phyloP scores from a whole-genome alignment of 1,140 invertebrate species.

The Diabrotica undecimpunctata region DNA sequence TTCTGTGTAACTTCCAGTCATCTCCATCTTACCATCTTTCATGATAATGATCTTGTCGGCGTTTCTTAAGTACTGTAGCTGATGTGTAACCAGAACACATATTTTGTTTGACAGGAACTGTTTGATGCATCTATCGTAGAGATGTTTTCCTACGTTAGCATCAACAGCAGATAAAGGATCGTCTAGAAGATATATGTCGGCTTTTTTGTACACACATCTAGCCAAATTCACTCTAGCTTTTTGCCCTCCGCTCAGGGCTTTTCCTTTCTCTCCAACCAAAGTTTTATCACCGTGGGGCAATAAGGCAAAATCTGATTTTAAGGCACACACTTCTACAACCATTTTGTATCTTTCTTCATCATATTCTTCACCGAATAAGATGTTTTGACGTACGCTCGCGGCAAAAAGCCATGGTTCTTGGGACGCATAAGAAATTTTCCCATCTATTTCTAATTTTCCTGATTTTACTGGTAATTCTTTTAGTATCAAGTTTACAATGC shows the following conservation, averaged over 20 bases:
- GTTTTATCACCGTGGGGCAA: conserved; percentile 57
- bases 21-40: conserved; percentile 48
- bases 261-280: conserved; percentile 67
- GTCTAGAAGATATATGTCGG: conserved; percentile 70
- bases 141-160: conserved; percentile 57
- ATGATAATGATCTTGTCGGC: conserved; percentile 55
- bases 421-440: conserved; percentile 73
- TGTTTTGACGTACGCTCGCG: conserved; percentile 58
- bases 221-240: conserved; percentile 76
- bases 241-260: conserved; percentile 72
- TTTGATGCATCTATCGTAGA: conserved; percentile 59
- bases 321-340: conserved; percentile 60
- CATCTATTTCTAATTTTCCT: conserved; percentile 66
- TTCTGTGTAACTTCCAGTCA: conserved; percentile 47
- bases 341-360: conserved; percentile 58
- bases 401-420: conserved; percentile 78
- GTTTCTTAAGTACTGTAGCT: conserved; percentile 65
- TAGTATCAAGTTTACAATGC: conserved; percentile 67
- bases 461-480: conserved; percentile 63
- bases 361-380: conserved; percentile 56
- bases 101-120: conserved; percentile 61
- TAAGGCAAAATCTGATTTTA: conserved; percentile 67
- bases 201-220: conserved; percentile 52
- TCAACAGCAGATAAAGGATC: conserved; percentile 68
- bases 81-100: conserved; percentile 71